These are phyloP conservation scores for crab-eating macaque (Macaca fascicularis) DNA, from an alignment of 2,113 vertebrate genomes.

Conservation along the genomic window T2T-MFA8v1.1 NC_088378.1:38306001-38306500, in stretches of 20 bases:
- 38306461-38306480: background rate
- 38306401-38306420: background rate
- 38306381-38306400: background rate
- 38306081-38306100: too few species aligned
- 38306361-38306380: background rate
- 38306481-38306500: constrained; percentile 21
- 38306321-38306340: background rate
- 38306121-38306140: background rate
- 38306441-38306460: background rate
- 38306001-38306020: too few species aligned
- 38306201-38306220: background rate
- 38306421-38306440: background rate
- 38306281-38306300: background rate
- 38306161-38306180: background rate
- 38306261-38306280: background rate
- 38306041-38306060: too few species aligned
- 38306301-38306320: background rate
- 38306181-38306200: background rate
- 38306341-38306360: background rate
- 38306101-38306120: too few species aligned
- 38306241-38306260: background rate
- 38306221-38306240: background rate
- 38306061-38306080: too few species aligned
- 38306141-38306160: background rate
- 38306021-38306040: too few species aligned